Base-by-base conservation (phyloP, 2,888 invertebrate species). In the Hyppa rectilinea region DNA sequence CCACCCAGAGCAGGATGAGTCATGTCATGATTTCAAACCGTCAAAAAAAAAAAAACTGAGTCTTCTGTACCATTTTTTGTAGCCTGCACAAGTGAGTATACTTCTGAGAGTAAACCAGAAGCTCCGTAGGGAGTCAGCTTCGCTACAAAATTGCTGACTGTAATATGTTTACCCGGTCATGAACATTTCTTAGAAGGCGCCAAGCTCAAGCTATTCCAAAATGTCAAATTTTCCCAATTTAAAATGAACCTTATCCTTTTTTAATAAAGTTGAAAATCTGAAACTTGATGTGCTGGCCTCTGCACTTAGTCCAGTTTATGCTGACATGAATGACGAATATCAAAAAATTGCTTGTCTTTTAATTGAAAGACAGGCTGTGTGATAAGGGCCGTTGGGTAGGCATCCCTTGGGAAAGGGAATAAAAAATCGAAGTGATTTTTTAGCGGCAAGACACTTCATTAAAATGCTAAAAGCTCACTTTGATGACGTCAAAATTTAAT, bases 401-500 rank as follows among this genome's bases (percentile, higher is more conserved):
- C 34, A n/a, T 17, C 20, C 40, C 2, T 4, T 4, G 6, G 1
- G 12, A 14, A n/a, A 26, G 12, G 5, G 20, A 43, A 6, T 45
- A 34, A 40, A 64, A 55, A 71, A 40, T 63, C 55, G 0, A 50
- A 45, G 38, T 5, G 0, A 26, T 45, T 66, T 40, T 65, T 55
- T 10, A 29, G 52, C 45, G 47, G 12, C 36, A 49, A 36, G 26
- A 45, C 36, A 76, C 47, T 75, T 68, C 2, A 45, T 76, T 69
- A 61, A 49, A 72, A 50, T 50, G 45, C 67, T 47, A 40, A 43
- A 58, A 43, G 34, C 34, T 45, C 31, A 50, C 58, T 67, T 67
- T 55, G 29, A 59, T 29, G n/a, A 34, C 45, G 58, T 63, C 26
- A 78, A 61, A 53, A 49, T 45, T 38, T 63, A 66, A 78, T 67